Evolutionary conservation across 2,113 vertebrate genomes (phyloP).

Genomic region (Phalacrocorax pelagicus): DNA sequence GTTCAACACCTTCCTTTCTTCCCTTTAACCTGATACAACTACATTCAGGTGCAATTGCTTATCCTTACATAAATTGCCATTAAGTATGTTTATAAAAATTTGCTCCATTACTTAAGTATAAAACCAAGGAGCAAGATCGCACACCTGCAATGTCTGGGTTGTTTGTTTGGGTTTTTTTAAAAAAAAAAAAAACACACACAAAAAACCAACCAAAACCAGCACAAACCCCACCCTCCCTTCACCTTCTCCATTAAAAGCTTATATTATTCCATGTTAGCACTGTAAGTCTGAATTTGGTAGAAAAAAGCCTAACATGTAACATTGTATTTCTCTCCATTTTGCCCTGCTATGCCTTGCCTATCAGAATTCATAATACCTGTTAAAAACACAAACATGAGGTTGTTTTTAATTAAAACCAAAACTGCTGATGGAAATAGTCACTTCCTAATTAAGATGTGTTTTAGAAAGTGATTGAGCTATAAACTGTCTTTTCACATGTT

Average conservation of each 20-base stretch:
- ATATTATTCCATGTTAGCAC: not conserved
- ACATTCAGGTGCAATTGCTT: not conserved
- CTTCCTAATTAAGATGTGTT: constrained; percentile 42
- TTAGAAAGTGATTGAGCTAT: constrained; percentile 46
- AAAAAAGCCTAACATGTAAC: not conserved
- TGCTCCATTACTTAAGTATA: not conserved
- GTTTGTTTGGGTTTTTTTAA: too few species aligned
- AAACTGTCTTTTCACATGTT: constrained; percentile 28
- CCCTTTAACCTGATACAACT: not conserved
- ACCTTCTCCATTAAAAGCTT: not conserved
- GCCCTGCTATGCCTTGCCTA: not conserved
- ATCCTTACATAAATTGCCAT: not conserved
- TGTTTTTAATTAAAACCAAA: constrained; percentile 7
- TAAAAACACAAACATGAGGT: not conserved
- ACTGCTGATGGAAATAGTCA: constrained; percentile 6
- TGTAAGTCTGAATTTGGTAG: not conserved
- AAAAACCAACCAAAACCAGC: too few species aligned
- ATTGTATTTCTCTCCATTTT: not conserved
- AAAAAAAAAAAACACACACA: not conserved
- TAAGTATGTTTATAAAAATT: not conserved
- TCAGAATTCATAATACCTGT: not conserved
- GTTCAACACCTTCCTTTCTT: not conserved
- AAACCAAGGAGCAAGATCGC: not conserved
- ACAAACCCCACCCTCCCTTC: not conserved
- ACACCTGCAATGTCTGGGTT: not conserved